These are phyloP conservation scores for Murina feae DNA, from an alignment of 2,113 vertebrate species.

Conservation along the genomic window DNA sequence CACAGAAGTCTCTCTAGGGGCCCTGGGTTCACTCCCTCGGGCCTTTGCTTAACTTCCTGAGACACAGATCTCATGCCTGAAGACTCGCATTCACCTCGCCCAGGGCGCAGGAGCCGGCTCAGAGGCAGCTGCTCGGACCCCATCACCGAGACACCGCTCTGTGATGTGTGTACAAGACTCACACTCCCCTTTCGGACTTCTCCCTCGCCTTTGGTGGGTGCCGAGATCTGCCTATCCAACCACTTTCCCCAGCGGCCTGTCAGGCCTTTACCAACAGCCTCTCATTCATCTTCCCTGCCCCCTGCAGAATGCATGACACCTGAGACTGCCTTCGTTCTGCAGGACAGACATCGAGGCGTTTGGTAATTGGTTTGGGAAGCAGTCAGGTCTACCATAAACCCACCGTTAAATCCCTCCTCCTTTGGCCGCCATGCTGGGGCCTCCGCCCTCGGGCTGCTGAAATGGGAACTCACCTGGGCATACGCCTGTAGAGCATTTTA, in stretches of 20 bases:
- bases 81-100: fast-evolving
- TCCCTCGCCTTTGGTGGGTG: conserved; percentile 20
- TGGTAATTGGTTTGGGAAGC: neutral
- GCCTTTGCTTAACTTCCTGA: neutral
- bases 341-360: neutral
- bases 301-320: neutral
- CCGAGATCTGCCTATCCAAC: neutral
- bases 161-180: neutral
- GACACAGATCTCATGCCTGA: neutral
- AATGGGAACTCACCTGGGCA: neutral
- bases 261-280: conserved; percentile 25
- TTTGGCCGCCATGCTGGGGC: no score
- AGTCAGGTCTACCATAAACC: neutral
- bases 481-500: neutral
- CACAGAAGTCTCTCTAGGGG: fast-evolving
- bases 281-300: neutral
- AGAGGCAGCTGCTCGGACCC: neutral
- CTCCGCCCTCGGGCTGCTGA: neutral
- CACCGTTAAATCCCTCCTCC: neutral
- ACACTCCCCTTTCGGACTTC: neutral
- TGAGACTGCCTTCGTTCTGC: neutral
- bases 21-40: neutral
- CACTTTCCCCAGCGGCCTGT: neutral
- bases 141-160: neutral
- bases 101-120: neutral